Base-by-base conservation (phyloP, 2,888 invertebrate species). In the Rotaria magnacalcarata region DNA sequence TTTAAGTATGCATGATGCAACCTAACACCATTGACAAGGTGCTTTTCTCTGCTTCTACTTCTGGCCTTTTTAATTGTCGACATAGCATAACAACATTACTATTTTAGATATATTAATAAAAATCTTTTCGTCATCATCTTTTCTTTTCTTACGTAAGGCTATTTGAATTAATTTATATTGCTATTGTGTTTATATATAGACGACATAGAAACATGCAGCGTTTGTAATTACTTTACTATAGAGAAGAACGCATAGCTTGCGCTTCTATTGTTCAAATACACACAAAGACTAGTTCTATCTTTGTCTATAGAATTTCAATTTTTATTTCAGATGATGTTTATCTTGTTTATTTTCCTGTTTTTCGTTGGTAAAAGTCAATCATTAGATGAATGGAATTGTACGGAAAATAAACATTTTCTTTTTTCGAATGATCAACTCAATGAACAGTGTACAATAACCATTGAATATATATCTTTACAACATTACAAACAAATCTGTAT, bases 111-210 rank as follows among this genome's bases (percentile, higher is more conserved):
- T 67, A 67, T 67, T 67, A 67, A 67, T 67, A 27, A 67, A 67
- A 67, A 67, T 67, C 34, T 67, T 67, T 67, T 67, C 67, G 34
- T 67, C 67, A 67, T 27, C 67, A 50, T 50, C 50, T 50, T 67
- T 67, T 41, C 67, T 27, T 14, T 27, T 67, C 16, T 67, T 67
- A 27, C 67, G 10, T 67, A 67, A 67, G 67, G 6, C 34, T 67
- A 41, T 67, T 67, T 27, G 67, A 67, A 67, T 67, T 67, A 67
- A 67, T 67, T 67, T 67, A 27, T 34, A 41, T 27, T 34, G 5
- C 19, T 67, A 34, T 67, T 34, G 16, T 67, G 8, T 41, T 16
- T 67, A 7, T 67, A 67, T 67, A 4, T n/a, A 67, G 67, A 34
- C 67, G 34, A 67, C 14, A 34, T 34, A 19, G 1, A 34, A 67